Evolutionary conservation across 2,797 vertebrate genomes (phyloP), one percentile per base, ranked within the genome.

Genomic region (Champsocephalus esox): DNA sequence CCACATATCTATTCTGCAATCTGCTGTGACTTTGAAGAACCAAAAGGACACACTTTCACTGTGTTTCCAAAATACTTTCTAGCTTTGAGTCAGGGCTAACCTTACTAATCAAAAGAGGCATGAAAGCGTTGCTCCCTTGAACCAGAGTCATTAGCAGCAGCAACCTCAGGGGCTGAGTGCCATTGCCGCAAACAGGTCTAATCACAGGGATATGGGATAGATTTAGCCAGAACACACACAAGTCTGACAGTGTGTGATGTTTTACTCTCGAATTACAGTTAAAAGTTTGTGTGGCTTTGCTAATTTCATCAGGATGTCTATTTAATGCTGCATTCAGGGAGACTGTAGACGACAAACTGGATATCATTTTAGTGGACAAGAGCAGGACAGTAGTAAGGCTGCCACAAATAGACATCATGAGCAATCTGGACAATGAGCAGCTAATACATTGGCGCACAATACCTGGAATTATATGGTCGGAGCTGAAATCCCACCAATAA

Each of bases 51-150:
- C 51, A 59, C 70, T 68, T 81, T 82, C 50, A 70, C 63, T 62
- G 56, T 69, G 75, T 83, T 80, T 86, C 71, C 70, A 75, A 75
- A 82, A 84, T 80, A 58, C 82, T 81, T 80, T 77, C 66, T 76
- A 54, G 74, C 86, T 90, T 75, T 73, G 75, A 88, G 83, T 87
- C 80, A 71, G 60, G 9, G 52, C 75, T 66, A 88, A 90, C 84
- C 75, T 76, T 81, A 70, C 84, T 86, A 91, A 93, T 91, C 85
- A 89, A 88, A 91, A 73, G 82, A 81, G 81, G 89, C 90, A 87
- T 92, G 77, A 92, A 92, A 91, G 92, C 24, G 46, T 79, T 75
- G 75, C 82, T 83, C 70, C 73, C 81, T 92, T 93, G 84, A 92
- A 89, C 84, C 65, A 19, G 11, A 84, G 79, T 92, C 92, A 92